Evolutionary conservation across 2,113 vertebrate genomes (phyloP).

Genomic region (Callipepla squamata): DNA sequence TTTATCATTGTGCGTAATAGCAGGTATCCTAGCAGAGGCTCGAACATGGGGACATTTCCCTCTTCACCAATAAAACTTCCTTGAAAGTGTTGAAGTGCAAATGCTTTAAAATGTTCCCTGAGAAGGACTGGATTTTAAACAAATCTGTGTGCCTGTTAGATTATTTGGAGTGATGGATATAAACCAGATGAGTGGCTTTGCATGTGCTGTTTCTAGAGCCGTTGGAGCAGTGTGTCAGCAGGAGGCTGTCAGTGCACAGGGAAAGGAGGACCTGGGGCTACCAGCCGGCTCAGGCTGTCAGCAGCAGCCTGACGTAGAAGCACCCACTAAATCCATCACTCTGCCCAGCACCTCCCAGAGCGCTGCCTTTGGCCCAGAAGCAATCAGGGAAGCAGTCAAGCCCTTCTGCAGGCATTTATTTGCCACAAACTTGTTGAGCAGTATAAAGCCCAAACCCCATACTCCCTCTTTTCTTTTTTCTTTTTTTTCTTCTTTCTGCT

Average conservation of each 20-base stretch:
- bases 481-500: not conserved
- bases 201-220: not conserved
- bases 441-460: not conserved
- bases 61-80: not conserved
- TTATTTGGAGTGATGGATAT: not conserved
- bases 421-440: not conserved
- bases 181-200: not conserved
- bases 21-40: not conserved
- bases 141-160: not conserved
- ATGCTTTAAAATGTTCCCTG: not conserved
- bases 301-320: not conserved
- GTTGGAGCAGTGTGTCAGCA: not conserved
- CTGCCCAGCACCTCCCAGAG: not conserved
- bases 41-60: not conserved
- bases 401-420: not conserved
- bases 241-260: not conserved
- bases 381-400: not conserved
- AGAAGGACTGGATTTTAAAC: not conserved
- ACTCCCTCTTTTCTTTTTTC: not conserved
- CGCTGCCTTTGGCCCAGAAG: not conserved
- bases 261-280: not conserved
- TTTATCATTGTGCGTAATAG: not conserved
- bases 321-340: not conserved
- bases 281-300: not conserved
- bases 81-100: not conserved